Evolutionary conservation across 2,888 invertebrate genomes (phyloP).

Genomic region (Tridacna crocea): DNA sequence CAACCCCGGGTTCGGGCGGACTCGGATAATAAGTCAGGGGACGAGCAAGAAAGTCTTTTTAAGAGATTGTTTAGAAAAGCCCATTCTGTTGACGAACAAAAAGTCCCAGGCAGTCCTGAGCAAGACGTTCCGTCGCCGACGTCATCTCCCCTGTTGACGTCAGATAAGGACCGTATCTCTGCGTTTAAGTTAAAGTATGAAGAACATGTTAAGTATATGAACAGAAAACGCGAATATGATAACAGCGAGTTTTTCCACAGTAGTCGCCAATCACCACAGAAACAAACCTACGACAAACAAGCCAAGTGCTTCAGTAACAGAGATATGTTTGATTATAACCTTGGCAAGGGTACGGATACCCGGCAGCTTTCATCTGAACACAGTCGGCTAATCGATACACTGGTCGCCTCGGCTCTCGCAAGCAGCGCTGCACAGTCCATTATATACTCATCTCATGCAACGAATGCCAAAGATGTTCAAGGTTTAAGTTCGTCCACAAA

Average conservation of each 20-base stretch:
- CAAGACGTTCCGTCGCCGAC: slow-evolving; percentile 44
- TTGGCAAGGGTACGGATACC: not conserved
- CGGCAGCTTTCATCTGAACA: slow-evolving; percentile 34
- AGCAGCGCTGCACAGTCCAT: slow-evolving; percentile 60
- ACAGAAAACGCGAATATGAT: slow-evolving; percentile 28
- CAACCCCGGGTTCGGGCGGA: not conserved
- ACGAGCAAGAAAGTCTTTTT: slow-evolving; percentile 38
- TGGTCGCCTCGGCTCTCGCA: slow-evolving; percentile 60
- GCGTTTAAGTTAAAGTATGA: slow-evolving; percentile 44
- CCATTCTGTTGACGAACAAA: slow-evolving; percentile 50
- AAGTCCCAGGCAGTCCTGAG: slow-evolving; percentile 55
- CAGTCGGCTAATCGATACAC: slow-evolving; percentile 54
- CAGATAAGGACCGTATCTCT: slow-evolving; percentile 33
- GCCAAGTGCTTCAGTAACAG: not conserved
- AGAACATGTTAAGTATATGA: slow-evolving; percentile 44
- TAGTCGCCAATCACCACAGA: not conserved
- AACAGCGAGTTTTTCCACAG: slow-evolving; percentile 5
- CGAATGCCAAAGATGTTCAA: slow-evolving; percentile 2
- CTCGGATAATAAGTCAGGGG: slow-evolving; percentile 7
- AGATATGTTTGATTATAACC: not conserved
- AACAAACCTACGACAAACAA: not conserved
- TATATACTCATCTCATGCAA: slow-evolving; percentile 37
- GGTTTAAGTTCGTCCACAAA: slow-evolving; percentile 25
- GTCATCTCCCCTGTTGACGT: slow-evolving; percentile 32
- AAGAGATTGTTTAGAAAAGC: slow-evolving; percentile 56